Evolutionary conservation across 2,113 vertebrate species (phyloP).

Genomic region (Phrynosoma platyrhinos): DNA sequence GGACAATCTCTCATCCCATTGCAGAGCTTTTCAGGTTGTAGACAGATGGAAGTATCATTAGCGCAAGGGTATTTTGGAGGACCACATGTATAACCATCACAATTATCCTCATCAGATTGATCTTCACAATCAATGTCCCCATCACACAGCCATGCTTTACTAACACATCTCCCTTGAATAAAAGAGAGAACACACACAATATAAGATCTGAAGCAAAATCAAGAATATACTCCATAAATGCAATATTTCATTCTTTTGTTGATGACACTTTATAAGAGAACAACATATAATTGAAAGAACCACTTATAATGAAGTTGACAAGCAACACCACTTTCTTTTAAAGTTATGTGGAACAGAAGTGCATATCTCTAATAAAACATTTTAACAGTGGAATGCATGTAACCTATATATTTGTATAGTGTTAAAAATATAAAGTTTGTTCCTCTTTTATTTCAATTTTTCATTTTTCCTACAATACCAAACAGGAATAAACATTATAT

Average conservation of each 20-base stretch:
- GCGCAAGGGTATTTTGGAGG: slow-evolving; percentile 96
- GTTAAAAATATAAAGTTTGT: not conserved
- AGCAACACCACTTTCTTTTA: not conserved
- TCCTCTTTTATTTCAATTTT: not conserved
- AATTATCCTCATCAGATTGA: slow-evolving; percentile 95
- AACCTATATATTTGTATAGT: not conserved
- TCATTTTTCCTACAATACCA: not conserved
- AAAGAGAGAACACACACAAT: slow-evolving; percentile 71
- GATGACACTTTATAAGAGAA: not conserved
- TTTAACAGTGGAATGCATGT: not conserved
- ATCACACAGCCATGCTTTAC: slow-evolving; percentile 97
- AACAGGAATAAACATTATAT: not conserved
- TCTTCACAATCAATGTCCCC: slow-evolving; percentile 98
- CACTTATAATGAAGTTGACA: no score
- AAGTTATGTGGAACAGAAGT: slow-evolving; percentile 5
- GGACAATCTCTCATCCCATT: slow-evolving; percentile 92
- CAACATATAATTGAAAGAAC: not conserved
- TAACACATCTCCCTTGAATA: slow-evolving; percentile 95
- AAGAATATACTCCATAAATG: not conserved
- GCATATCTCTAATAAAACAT: not conserved
- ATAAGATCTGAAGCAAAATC: slow-evolving; percentile 60
- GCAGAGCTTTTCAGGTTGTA: slow-evolving; percentile 95
- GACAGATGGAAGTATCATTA: slow-evolving; percentile 92
- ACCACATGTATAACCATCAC: slow-evolving; percentile 89
- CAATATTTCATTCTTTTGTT: not conserved